Base-by-base conservation (phyloP, 92 coral and sea anemone genomes). In the Pocillopora grandis region DNA sequence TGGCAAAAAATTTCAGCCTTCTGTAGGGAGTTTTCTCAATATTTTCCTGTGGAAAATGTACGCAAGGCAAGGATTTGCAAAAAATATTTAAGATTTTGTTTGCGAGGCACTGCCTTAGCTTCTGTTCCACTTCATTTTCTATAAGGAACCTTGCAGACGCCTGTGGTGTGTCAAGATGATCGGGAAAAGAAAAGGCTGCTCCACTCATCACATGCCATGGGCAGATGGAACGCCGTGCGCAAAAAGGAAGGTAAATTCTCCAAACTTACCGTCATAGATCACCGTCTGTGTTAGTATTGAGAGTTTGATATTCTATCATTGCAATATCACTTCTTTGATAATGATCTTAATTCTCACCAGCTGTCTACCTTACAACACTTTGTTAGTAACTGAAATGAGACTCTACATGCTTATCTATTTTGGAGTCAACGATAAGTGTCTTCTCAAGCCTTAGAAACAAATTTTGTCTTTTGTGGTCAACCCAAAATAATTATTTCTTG, bases 221-320 rank as follows among this genome's bases (percentile, higher is more conserved):
- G 98, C 99, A 36, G 99, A 96, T 37, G 99, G 99, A 19, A 96
- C 98, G 12, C 87, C 95, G 12, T 96, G 99, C 63, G 95, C 90
- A 4, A 69, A 58, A 15, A 87, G 70, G 83, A 94, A 69, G 92
- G 98, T 94, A 60, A 76, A 86, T 42, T 42, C 4, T 42, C 52
- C 52, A 3, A 42, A 42, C 52, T 42, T 7, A 42, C 55, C 55
- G 56, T 14, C 17, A 12, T 12, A 59, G 62, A 59, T 2, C 62
- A 5, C 62, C 19, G 18, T 12, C 62, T 16, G 62, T 5, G 62
- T 59, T 42, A 42, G 52, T 42, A 3, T 42, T 42, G 52, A 42
- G 52, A 42, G 52, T 42, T 42, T 42, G 8, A 42, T 42, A 2
- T 42, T 42, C 52, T 42, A 42, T 7, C 52, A 42, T 3, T 42